These are phyloP conservation scores for Ammodytes marinus DNA, from an alignment of 2,113 vertebrate species.

Conservation along the genomic window DNA sequence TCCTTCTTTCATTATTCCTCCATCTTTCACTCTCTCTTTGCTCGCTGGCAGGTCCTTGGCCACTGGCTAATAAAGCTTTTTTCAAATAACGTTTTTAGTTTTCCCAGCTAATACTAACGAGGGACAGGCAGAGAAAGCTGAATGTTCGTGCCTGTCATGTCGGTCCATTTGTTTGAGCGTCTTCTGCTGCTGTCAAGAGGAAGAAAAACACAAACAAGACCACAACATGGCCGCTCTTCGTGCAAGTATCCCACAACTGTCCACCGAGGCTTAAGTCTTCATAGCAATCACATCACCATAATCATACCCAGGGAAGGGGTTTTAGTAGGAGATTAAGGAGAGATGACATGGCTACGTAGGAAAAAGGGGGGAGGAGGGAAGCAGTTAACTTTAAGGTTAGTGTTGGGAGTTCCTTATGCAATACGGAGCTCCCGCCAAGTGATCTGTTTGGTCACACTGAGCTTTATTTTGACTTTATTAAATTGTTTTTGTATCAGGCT, in stretches of 20 bases:
- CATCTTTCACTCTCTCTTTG: background rate
- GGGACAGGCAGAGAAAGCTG: slow-evolving; percentile 17
- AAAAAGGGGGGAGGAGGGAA: background rate
- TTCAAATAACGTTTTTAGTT: slow-evolving; percentile 4
- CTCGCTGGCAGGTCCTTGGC: slow-evolving; percentile 12
- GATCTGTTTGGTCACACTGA: slow-evolving; percentile 60
- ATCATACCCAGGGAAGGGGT: background rate
- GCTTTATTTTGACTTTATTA: slow-evolving; percentile 63
- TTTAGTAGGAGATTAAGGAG: background rate
- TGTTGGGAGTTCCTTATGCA: slow-evolving; percentile 41
- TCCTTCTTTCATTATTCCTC: slow-evolving; percentile 10
- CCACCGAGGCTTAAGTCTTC: background rate
- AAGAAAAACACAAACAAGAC: slow-evolving; percentile 51
- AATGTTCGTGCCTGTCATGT: slow-evolving; percentile 46
- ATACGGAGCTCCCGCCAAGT: slow-evolving; percentile 46
- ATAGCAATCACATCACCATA: slow-evolving; percentile 14
- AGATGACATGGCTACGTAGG: background rate
- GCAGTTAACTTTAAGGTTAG: slow-evolving; percentile 29
- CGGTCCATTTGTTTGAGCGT: background rate
- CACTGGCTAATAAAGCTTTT: slow-evolving; percentile 13
- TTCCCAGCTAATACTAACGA: slow-evolving; percentile 24
- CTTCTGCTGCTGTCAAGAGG: slow-evolving; percentile 4
- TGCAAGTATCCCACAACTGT: background rate
- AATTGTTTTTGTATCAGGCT: slow-evolving; percentile 50
- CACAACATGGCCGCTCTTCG: slow-evolving; percentile 19